Evolutionary conservation across 2,113 vertebrate species (phyloP).

Genomic region (Mastomys coucha): DNA sequence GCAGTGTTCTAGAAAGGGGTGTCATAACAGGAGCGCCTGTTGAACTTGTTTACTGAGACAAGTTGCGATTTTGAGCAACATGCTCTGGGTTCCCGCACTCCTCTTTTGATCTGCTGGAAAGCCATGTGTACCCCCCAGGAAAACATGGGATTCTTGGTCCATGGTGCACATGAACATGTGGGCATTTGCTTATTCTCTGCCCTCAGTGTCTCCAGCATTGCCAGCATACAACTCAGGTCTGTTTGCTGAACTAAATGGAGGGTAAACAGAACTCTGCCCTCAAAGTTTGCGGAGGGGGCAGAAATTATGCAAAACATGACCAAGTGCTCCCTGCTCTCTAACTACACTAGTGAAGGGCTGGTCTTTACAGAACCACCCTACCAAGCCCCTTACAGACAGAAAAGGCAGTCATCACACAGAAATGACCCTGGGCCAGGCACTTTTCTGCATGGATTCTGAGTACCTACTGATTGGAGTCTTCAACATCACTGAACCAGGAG

Average conservation of each 20-base stretch:
- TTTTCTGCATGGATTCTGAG: not conserved
- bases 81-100: not conserved
- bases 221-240: not conserved
- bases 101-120: not conserved
- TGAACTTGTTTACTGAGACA: constrained; percentile 51
- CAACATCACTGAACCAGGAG: not conserved
- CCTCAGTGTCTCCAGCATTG: not conserved
- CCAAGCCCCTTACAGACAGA: fast-evolving
- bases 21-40: not conserved
- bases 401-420: too few relatives aligned
- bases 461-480: not conserved
- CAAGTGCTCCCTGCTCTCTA: not conserved
- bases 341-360: not conserved
- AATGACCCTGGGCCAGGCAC: too few relatives aligned
- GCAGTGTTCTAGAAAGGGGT: not conserved
- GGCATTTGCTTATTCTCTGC: not conserved
- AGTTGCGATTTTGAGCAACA: constrained; percentile 31
- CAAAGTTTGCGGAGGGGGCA: not conserved
- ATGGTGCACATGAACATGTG: not conserved
- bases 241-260: not conserved
- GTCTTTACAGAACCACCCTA: not conserved
- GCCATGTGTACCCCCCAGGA: too few relatives aligned
- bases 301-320: not conserved
- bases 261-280: not conserved
- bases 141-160: not conserved